These are phyloP conservation scores for Chelonoidis abingdonii DNA, from an alignment of 2,113 vertebrate species.

Conservation along the genomic window DNA sequence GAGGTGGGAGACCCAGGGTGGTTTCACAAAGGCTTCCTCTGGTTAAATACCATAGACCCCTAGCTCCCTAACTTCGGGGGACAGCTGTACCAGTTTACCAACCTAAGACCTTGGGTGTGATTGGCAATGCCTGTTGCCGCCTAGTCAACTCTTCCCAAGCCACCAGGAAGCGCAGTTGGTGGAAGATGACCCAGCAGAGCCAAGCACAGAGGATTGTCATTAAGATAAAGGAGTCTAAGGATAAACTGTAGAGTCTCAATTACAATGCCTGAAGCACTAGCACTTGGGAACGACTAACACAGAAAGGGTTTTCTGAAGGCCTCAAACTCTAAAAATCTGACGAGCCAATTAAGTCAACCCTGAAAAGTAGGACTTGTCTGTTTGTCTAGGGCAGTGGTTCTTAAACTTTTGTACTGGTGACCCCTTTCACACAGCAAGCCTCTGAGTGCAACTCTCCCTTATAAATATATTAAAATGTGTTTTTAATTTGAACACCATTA, in stretches of 20 bases:
- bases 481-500: too few relatives aligned
- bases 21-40: neutral
- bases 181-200: neutral
- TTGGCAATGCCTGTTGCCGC: accelerated
- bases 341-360: neutral
- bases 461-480: too few relatives aligned
- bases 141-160: neutral
- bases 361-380: accelerated
- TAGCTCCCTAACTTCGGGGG: neutral
- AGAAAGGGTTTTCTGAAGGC: neutral
- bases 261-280: neutral
- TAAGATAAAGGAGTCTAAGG: accelerated
- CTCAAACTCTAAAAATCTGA: neutral
- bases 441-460: too few relatives aligned
- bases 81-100: neutral
- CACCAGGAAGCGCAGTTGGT: neutral
- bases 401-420: too few relatives aligned
- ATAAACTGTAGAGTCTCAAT: neutral
- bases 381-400: neutral
- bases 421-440: too few relatives aligned
- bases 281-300: neutral
- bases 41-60: neutral
- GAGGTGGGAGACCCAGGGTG: accelerated
- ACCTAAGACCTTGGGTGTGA: neutral
- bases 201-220: neutral